Percentiles rank a stretch among this genome's conserved stretches.
Evolutionary conservation across 2,797 vertebrate species (phyloP).

Genomic region (Chloroceryle inda): DNA sequence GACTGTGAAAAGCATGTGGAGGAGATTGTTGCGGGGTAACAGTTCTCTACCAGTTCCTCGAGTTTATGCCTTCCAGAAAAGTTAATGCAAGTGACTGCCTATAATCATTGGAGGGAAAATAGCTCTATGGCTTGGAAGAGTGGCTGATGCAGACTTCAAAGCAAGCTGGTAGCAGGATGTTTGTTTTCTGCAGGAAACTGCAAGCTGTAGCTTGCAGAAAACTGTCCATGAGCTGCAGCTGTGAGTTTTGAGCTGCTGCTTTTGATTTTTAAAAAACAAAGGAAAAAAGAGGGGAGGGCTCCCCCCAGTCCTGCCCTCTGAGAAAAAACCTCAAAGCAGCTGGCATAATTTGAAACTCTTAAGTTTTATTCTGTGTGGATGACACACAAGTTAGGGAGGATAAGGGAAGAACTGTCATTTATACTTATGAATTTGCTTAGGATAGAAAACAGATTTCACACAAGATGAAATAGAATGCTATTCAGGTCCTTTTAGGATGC

Average conservation of each 20-base stretch:
- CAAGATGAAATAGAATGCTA: not conserved
- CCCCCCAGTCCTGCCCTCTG: not conserved
- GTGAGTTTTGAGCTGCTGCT: not conserved
- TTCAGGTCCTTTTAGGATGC: accelerated
- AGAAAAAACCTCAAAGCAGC: not conserved
- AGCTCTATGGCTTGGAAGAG: not conserved
- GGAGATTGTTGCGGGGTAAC: not conserved
- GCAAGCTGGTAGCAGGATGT: not conserved
- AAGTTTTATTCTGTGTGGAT: not conserved
- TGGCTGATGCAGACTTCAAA: not conserved
- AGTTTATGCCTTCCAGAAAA: not conserved
- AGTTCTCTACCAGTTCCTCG: not conserved
- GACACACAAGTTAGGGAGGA: not conserved
- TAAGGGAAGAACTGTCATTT: not conserved
- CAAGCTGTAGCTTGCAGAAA: not conserved
- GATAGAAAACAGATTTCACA: conserved; percentile 24
- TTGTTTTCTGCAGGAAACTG: no score
- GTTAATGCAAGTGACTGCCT: not conserved
- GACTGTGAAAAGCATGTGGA: not conserved
- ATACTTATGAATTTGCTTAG: not conserved
- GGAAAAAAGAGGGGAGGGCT: not conserved
- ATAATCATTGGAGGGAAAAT: not conserved
- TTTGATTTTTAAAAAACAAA: not conserved
- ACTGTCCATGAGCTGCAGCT: not conserved
- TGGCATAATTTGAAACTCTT: not conserved